Evolutionary conservation across 2,888 invertebrate genomes (phyloP).

Genomic region (Stenichneumon culpator): DNA sequence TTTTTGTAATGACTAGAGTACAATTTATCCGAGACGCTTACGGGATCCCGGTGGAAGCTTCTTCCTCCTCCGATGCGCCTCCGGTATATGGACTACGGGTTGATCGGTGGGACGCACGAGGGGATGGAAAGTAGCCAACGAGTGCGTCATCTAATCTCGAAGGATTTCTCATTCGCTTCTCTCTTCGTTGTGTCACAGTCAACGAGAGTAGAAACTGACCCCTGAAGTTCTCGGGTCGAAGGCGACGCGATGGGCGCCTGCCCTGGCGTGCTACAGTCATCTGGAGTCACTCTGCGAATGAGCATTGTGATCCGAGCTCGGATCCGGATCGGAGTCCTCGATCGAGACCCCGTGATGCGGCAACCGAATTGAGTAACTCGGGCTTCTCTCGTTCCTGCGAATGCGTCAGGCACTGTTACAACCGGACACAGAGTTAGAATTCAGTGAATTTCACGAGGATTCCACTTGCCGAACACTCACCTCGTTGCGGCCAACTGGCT

Average conservation of each 20-base stretch:
- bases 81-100: background rate
- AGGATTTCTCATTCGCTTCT: conserved; percentile 10
- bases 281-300: conserved; percentile 83
- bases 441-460: background rate
- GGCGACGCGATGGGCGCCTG: conserved; percentile 79
- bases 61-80: background rate
- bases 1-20: conserved; percentile 65
- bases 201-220: conserved; percentile 61
- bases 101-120: background rate
- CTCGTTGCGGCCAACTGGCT: conserved; percentile 81
- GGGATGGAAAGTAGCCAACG: background rate
- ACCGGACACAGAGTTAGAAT: background rate
- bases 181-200: conserved; percentile 24
- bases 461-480: conserved; percentile 68
- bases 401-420: background rate
- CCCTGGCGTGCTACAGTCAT: conserved; percentile 81
- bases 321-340: conserved; percentile 83
- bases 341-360: conserved; percentile 82
- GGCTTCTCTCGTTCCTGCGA: conserved; percentile 81
- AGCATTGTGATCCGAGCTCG: conserved; percentile 78
- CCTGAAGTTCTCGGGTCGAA: conserved; percentile 74
- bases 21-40: conserved; percentile 51
- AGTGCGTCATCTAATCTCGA: background rate
- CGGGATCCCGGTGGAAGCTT: conserved; percentile 24
- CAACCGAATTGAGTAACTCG: conserved; percentile 80